Evolutionary conservation across 2,797 vertebrate genomes (phyloP).

Genomic region (Momotus momota): DNA sequence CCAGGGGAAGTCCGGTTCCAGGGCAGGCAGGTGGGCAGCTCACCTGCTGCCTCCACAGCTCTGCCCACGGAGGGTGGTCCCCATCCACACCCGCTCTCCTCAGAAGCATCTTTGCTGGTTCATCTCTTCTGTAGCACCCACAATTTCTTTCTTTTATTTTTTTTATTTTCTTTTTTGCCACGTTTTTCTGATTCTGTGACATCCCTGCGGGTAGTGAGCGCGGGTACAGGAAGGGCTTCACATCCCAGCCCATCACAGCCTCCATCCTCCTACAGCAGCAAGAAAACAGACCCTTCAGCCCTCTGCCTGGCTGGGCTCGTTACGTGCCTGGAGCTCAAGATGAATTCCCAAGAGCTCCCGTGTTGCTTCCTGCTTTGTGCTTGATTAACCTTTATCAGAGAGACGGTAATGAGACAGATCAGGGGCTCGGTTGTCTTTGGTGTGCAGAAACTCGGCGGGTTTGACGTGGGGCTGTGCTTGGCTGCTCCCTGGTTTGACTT

Average conservation of each 20-base stretch:
- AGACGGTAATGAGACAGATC: conserved; percentile 21
- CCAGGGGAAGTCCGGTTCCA: neutral
- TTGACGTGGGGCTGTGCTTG: conserved; percentile 25
- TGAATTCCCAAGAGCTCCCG: neutral
- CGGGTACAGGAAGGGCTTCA: neutral
- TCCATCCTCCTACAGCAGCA: accelerated
- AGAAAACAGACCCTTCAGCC: accelerated
- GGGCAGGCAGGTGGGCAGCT: neutral
- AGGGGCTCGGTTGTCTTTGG: neutral
- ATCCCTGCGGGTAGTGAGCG: neutral
- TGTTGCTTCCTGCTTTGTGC: neutral
- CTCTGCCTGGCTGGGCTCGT: neutral
- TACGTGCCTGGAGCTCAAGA: neutral
- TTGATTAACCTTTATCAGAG: conserved; percentile 71
- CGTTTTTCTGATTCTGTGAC: accelerated
- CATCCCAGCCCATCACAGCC: neutral
- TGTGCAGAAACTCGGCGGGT: neutral
- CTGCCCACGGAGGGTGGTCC: accelerated
- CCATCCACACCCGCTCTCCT: accelerated
- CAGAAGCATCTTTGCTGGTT: neutral
- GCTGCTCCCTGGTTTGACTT: conserved; percentile 19
- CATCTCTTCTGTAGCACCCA: neutral
- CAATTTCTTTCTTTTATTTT: accelerated
- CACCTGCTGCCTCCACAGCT: accelerated
- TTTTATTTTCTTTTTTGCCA: no score